Conservation (phyloP, 1,140 invertebrate species). For the Pogonus chalceus region DNA sequence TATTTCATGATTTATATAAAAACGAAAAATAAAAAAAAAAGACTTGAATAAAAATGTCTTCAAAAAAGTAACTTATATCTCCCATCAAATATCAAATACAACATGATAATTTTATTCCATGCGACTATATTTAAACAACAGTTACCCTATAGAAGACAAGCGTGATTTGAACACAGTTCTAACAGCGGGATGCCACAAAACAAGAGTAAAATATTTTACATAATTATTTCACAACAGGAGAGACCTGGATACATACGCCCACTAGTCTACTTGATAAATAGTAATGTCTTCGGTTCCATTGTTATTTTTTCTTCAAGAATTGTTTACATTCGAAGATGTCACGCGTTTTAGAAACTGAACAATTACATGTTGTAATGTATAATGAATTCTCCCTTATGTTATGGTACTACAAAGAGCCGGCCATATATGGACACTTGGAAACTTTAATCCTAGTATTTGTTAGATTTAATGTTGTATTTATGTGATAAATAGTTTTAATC, state of each 20-base stretch:
- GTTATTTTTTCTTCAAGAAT: not conserved
- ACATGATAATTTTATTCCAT: no score
- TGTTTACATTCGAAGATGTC: not conserved
- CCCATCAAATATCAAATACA: no score
- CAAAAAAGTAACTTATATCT: no score
- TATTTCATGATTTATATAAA: no score
- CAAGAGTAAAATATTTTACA: slow-evolving; percentile 6
- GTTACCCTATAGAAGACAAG: no score
- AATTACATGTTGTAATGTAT: not conserved
- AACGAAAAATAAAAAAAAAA: no score
- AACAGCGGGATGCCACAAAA: not conserved
- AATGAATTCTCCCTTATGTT: not conserved
- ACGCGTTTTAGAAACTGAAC: not conserved
- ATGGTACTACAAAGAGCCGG: not conserved
- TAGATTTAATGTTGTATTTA: not conserved
- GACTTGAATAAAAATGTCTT: no score
- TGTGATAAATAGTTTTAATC: no score
- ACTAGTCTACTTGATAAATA: not conserved
- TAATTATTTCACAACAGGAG: slow-evolving; percentile 3
- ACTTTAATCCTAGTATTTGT: not conserved
- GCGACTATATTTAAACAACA: no score
- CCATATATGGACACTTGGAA: not conserved
- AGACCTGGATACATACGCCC: not conserved
- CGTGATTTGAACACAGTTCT: no score
- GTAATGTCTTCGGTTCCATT: not conserved